phyloP scores from a whole-genome alignment of 2,888 invertebrate genomes.

The Oscheius myriophilus region DNA sequence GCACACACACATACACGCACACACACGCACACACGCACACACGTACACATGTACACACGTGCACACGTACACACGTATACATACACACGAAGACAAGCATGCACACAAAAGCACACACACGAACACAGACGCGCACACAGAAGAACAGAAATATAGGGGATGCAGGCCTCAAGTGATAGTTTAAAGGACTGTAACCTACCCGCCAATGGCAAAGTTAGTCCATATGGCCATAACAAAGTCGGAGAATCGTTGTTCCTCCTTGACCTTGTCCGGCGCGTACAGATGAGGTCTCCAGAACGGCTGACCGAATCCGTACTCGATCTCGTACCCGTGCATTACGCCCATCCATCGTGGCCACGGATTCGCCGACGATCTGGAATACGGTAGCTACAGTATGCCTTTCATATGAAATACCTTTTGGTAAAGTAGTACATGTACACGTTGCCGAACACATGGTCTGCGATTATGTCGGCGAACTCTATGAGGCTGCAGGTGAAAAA shows the following conservation, averaged over 20 bases:
- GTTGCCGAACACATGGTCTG: constrained; percentile 63
- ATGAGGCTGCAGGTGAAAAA: constrained; percentile 89
- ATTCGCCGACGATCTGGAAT: constrained; percentile 76
- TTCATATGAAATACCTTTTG: constrained; percentile 54
- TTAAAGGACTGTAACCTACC: constrained; percentile 77
- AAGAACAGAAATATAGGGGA: too few relatives aligned
- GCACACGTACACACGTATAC: too few relatives aligned
- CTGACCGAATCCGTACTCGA: constrained; percentile 95
- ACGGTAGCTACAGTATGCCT: constrained; percentile 1
- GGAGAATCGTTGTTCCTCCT: constrained; percentile 76
- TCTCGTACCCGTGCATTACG: constrained; percentile 96
- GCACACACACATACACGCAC: too few relatives aligned
- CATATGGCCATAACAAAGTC: constrained; percentile 91
- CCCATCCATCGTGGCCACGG: constrained; percentile 99
- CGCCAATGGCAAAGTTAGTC: constrained; percentile 89
- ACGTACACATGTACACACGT: too few relatives aligned
- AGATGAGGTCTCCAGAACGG: constrained; percentile 87
- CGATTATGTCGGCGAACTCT: constrained; percentile 66
- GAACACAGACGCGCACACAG: too few relatives aligned
- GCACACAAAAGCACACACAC: too few relatives aligned
- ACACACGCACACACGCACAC: too few relatives aligned
- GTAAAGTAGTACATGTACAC: constrained; percentile 70
- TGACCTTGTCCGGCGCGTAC: constrained; percentile 78
- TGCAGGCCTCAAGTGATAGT: too few relatives aligned
- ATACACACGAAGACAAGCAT: too few relatives aligned